phyloP scores from a whole-genome alignment of 37 sponge, comb jelly and placozoan genomes.

The Petrosia ficiformis region DNA sequence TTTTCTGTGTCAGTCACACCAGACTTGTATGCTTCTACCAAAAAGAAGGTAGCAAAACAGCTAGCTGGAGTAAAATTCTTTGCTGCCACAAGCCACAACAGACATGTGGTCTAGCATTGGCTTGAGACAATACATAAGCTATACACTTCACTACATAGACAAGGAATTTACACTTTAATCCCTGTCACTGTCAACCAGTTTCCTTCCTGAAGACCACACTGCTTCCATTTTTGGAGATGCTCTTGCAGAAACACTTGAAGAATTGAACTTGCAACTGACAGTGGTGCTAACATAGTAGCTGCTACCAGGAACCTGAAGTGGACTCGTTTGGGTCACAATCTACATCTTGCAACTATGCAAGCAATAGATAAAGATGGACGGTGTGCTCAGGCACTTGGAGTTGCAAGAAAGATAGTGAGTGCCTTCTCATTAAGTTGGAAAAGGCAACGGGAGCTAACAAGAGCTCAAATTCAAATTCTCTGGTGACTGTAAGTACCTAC shows the following conservation, averaged over 20 bases:
- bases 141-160: constrained; percentile 26
- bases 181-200: constrained; percentile 8
- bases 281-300: constrained; percentile 18
- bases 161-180: constrained; percentile 22
- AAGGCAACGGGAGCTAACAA: constrained; percentile 7
- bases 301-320: constrained; percentile 12
- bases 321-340: constrained; percentile 24
- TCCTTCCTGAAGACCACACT: constrained; percentile 27
- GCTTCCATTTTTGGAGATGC: constrained; percentile 28
- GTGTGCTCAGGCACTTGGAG: constrained; percentile 11
- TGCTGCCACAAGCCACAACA: constrained; percentile 27
- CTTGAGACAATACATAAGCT: constrained; percentile 21
- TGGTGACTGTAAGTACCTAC: neutral
- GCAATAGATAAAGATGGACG: constrained; percentile 13
- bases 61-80: constrained; percentile 1
- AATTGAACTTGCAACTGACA: constrained; percentile 36
- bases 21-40: constrained; percentile 22
- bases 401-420: constrained; percentile 18
- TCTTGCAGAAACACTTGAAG: neutral
- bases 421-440: constrained; percentile 30
- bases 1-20: constrained; percentile 27
- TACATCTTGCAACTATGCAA: constrained; percentile 21
- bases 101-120: constrained; percentile 28
- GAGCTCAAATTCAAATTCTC: neutral
- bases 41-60: constrained; percentile 2